Base-by-base conservation (phyloP, 2,888 invertebrate species). In the Pristionchus exspectatus region DNA sequence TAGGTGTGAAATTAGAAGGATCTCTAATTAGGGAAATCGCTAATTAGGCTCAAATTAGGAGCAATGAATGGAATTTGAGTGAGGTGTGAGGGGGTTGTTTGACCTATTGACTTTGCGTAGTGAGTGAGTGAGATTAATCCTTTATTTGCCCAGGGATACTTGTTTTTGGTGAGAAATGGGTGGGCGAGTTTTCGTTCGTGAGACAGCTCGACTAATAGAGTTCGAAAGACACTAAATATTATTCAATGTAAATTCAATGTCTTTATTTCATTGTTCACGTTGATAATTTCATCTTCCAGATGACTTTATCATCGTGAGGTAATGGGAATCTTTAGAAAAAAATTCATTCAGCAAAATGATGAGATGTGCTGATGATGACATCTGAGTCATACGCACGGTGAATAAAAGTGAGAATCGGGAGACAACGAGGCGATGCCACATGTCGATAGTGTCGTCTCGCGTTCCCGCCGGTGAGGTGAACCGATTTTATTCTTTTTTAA, bases 51-150 rank as follows among this genome's bases (percentile, higher is more conserved):
- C n/a, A 4, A 77, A 24, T 77, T 24, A 12, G 44, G 12, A 50
- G 44, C 44, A 50, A 50, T 50, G 21, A 24, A n/a, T 18, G 77
- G 44, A 77, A 77, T 77, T 77, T 38, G 33, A 72, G 72, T 24
- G 12, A 77, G 44, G 77, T 77, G 77, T 44, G 77, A 77, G 77
- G 0, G 30, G 16, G 77, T 77, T 77, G 44, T 77, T 77, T 77
- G 77, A 77, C 77, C 77, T 77, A 50, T n/a, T 77, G 44, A 77
- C 77, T 77, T 44, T 44, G 38, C 16, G 77, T 50, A 7, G 77
- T 77, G n/a, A n/a, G 16, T 14, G n/a, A 12, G 77, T 10, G 77
- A 77, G 77, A 77, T 77, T 77, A 77, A 77, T 77, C 77, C 77
- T 77, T 18, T 77, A 50, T 77, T 77, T 77, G 77, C 77, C 10